phyloP scores from a whole-genome alignment of 2,113 vertebrate genomes.

The Propithecus coquereli region DNA sequence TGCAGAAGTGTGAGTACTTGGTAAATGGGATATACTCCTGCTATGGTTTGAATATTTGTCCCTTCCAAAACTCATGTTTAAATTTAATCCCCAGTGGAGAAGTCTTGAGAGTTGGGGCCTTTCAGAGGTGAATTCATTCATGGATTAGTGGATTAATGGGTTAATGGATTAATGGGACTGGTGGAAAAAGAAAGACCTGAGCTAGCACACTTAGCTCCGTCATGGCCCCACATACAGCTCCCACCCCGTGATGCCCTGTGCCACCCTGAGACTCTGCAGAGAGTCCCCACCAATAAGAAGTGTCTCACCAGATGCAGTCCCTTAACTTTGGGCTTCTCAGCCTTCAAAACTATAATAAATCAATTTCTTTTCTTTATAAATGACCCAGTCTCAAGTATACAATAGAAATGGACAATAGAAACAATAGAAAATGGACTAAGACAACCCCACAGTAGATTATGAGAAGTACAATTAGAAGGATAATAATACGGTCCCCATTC shows the following conservation, averaged over 20 bases:
- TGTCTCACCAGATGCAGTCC: not conserved
- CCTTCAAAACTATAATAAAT: not conserved
- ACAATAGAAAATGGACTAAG: not conserved
- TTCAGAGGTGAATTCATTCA: not conserved
- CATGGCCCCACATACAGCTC: too few species aligned
- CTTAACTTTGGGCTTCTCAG: not conserved
- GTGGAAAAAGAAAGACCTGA: not conserved
- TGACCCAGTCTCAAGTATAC: not conserved
- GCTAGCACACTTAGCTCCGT: not conserved
- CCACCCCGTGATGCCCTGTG: not conserved
- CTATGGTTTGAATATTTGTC: not conserved
- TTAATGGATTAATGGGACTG: not conserved
- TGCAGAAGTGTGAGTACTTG: not conserved
- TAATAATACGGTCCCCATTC: not conserved
- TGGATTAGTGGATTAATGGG: not conserved
- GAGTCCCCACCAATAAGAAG: not conserved
- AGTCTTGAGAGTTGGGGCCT: not conserved
- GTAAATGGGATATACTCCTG: not conserved
- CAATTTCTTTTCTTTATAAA: not conserved
- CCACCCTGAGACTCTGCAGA: not conserved
- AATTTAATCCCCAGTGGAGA: not conserved
- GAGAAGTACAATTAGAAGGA: not conserved
- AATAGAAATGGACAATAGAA: too few species aligned
- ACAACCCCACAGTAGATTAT: not conserved
- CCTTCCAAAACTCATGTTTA: not conserved